These are phyloP conservation scores for Campopleginae sp. DNA, from an alignment of 2,888 invertebrate genomes.

Conservation along the genomic window DNA sequence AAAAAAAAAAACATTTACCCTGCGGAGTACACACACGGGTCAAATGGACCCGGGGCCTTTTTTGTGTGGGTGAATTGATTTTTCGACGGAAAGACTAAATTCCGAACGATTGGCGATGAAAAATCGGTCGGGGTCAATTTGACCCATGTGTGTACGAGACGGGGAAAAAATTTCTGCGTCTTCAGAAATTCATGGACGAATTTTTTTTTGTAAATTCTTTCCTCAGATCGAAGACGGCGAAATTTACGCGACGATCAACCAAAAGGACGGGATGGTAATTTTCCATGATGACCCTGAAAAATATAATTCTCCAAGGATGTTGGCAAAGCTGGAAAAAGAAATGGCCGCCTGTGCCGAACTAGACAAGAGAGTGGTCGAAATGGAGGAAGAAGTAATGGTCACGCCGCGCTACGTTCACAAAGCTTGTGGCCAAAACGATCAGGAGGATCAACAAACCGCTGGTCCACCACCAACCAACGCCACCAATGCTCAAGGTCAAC, in stretches of 20 bases:
- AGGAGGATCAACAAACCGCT: constrained; percentile 81
- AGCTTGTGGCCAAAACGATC: constrained; percentile 83
- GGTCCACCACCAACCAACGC: constrained; percentile 79
- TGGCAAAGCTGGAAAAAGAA: constrained; percentile 94
- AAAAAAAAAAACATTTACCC: not conserved
- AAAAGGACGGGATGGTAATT: constrained; percentile 98
- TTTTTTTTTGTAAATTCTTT: no score
- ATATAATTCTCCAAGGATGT: constrained; percentile 95
- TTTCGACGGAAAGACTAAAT: no score
- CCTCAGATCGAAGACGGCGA: constrained; percentile 97
- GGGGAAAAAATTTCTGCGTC: no score
- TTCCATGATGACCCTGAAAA: constrained; percentile 98
- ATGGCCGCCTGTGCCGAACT: constrained; percentile 94
- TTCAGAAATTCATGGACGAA: no score
- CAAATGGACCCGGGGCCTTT: no score
- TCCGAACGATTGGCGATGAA: no score
- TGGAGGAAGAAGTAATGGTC: constrained; percentile 97
- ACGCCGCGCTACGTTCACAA: constrained; percentile 92
- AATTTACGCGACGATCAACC: constrained; percentile 98
- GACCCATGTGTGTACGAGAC: no score
- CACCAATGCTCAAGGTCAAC: constrained; percentile 80
- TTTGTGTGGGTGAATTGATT: no score
- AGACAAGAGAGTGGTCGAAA: constrained; percentile 94
- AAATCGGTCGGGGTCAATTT: no score
- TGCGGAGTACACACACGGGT: no score